Conservation (phyloP, 2,888 invertebrate genomes). For the Drosophila antonietae region DNA sequence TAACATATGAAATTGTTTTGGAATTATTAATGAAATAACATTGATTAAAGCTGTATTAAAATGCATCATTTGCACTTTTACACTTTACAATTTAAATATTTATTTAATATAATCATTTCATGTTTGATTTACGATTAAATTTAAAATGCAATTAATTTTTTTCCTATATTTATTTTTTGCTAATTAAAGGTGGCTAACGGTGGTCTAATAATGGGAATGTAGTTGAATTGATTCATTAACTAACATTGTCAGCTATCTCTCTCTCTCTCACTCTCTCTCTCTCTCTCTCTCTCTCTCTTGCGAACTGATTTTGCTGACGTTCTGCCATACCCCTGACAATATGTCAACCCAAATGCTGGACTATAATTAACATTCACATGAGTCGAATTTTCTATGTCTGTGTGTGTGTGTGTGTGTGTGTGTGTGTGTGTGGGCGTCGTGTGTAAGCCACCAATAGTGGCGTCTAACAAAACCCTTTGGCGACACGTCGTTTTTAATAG, state of each 20-base stretch:
- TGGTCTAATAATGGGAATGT: not conserved
- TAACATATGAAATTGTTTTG: slow-evolving; percentile 2
- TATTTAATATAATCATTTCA: slow-evolving; percentile 2
- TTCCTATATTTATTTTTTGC: not conserved
- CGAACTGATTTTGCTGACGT: not conserved
- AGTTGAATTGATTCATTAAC: not conserved
- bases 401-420: slow-evolving; percentile 9
- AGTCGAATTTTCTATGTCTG: slow-evolving; percentile 22
- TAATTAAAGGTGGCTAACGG: not conserved
- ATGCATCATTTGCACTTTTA: slow-evolving; percentile 4
- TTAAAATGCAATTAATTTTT: slow-evolving; percentile 6
- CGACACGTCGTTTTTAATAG: slow-evolving; percentile 70
- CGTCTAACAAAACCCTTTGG: slow-evolving; percentile 47
- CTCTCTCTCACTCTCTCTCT: not conserved
- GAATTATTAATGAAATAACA: slow-evolving; percentile 1
- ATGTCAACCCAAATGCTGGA: slow-evolving; percentile 45
- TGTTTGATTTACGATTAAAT: slow-evolving; percentile 1
- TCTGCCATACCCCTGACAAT: slow-evolving; percentile 26
- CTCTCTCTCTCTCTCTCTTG: not conserved
- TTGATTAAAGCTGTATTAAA: not conserved
- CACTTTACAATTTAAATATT: slow-evolving; percentile 1
- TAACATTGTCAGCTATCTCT: not conserved
- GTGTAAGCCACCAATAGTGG: slow-evolving; percentile 45
- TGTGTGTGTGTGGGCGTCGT: slow-evolving; percentile 20
- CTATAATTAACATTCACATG: slow-evolving; percentile 54